These are phyloP conservation scores for Shargacucullia verbasci DNA, from an alignment of 2,888 invertebrate species.

Conservation along the genomic window DNA sequence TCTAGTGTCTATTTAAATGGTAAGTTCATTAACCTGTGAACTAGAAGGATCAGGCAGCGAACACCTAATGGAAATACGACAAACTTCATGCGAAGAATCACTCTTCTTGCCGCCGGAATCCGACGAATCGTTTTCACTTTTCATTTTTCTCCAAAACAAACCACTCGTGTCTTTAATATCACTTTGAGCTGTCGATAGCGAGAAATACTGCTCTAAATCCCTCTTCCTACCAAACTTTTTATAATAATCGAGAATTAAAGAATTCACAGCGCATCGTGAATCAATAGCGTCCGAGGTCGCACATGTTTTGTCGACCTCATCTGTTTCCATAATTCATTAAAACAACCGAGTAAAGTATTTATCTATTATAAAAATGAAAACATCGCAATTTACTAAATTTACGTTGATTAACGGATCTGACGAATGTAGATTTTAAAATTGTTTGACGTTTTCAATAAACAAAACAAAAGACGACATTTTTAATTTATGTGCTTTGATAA, in stretches of 20 bases:
- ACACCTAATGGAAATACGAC: slow-evolving; percentile 82
- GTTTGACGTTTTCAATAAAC: slow-evolving; percentile 51
- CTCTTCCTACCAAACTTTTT: slow-evolving; percentile 91
- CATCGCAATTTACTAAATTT: slow-evolving; percentile 43
- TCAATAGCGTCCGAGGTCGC: slow-evolving; percentile 54
- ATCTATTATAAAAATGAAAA: slow-evolving; percentile 11
- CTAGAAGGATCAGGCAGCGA: slow-evolving; percentile 72
- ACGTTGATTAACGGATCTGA: slow-evolving; percentile 45
- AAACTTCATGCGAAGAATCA: slow-evolving; percentile 80
- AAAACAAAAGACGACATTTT: slow-evolving; percentile 43
- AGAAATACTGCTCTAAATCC: slow-evolving; percentile 92
- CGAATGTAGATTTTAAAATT: slow-evolving; percentile 55
- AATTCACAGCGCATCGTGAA: slow-evolving; percentile 74
- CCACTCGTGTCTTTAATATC: slow-evolving; percentile 80
- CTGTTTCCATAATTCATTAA: slow-evolving; percentile 72
- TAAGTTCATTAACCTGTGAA: slow-evolving; percentile 70
- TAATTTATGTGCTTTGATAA: slow-evolving; percentile 7
- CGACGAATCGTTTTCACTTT: slow-evolving; percentile 78
- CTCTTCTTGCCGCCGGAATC: slow-evolving; percentile 80
- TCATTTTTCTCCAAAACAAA: slow-evolving; percentile 84
- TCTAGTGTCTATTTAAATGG: background rate
- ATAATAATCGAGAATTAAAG: slow-evolving; percentile 90
- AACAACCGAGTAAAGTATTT: slow-evolving; percentile 28
- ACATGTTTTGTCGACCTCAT: slow-evolving; percentile 59
- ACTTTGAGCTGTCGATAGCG: slow-evolving; percentile 81